These are phyloP conservation scores for Hirtodrosophila duncani DNA, from an alignment of 2,888 invertebrate species.

Conservation along the genomic window DNA sequence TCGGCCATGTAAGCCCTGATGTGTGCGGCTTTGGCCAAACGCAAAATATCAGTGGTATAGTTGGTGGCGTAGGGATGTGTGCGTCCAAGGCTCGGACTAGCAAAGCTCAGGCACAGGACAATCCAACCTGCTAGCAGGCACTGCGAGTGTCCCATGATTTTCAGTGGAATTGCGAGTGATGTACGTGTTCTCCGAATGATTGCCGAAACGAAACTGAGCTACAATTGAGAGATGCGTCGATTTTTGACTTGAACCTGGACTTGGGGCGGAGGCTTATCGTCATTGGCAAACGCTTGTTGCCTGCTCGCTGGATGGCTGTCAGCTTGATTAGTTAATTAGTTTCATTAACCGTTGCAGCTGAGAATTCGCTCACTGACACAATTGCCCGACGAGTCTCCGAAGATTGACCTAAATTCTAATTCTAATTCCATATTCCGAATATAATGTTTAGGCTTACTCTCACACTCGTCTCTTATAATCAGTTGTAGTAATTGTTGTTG, in stretches of 20 bases:
- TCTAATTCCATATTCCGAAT: constrained; percentile 3
- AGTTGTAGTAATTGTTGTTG: not conserved
- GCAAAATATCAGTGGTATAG: constrained; percentile 65
- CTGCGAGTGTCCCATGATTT: constrained; percentile 8
- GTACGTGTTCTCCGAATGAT: constrained; percentile 34
- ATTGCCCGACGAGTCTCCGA: constrained; percentile 40
- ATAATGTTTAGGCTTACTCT: constrained; percentile 11
- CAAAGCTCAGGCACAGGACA: no score
- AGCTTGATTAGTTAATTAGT: constrained; percentile 66
- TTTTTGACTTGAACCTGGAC: constrained; percentile 63
- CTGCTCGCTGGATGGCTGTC: not conserved
- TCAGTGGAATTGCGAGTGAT: not conserved
- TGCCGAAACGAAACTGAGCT: constrained; percentile 56
- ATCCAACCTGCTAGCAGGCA: constrained; percentile 20
- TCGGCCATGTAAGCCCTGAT: constrained; percentile 68
- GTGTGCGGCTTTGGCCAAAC: constrained; percentile 71
- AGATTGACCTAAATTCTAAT: constrained; percentile 54
- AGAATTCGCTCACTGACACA: constrained; percentile 41
- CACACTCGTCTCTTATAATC: constrained; percentile 12
- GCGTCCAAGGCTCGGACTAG: no score
- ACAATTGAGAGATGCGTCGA: constrained; percentile 55
- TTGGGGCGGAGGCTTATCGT: constrained; percentile 57
- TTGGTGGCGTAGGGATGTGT: constrained; percentile 52
- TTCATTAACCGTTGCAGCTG: constrained; percentile 54
- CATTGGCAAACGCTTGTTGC: constrained; percentile 6